Conservation (phyloP, 2,888 invertebrate species). For the Mythimna pallens region DNA sequence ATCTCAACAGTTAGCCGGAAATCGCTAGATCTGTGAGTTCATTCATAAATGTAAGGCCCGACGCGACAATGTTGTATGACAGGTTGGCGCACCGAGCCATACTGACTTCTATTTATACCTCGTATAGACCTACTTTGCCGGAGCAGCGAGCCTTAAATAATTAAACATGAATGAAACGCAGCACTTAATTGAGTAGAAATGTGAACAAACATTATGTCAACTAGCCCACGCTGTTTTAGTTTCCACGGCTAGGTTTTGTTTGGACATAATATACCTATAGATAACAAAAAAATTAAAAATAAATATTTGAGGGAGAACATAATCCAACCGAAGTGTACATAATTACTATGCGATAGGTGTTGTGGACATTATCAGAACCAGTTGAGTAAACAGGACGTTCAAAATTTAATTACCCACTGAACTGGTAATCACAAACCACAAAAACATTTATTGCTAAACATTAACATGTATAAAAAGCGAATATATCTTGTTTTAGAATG, state of each 20-base stretch:
- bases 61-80: constrained; percentile 86
- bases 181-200: constrained; percentile 88
- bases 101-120: constrained; percentile 78
- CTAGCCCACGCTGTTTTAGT: constrained; percentile 71
- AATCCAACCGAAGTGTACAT: constrained; percentile 41
- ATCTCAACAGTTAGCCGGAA: constrained; percentile 91
- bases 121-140: constrained; percentile 75
- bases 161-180: constrained; percentile 88
- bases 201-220: constrained; percentile 86
- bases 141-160: constrained; percentile 76
- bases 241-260: constrained; percentile 70
- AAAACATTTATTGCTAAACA: constrained; percentile 22
- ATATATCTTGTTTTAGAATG: neutral
- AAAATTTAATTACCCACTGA: constrained; percentile 43
- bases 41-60: constrained; percentile 88
- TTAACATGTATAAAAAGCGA: constrained; percentile 23
- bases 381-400: constrained; percentile 47
- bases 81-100: constrained; percentile 76
- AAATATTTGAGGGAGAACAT: constrained; percentile 65
- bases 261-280: constrained; percentile 63
- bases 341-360: constrained; percentile 37
- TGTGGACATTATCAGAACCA: constrained; percentile 46
- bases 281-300: constrained; percentile 48
- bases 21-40: constrained; percentile 90
- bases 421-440: constrained; percentile 48